Evolutionary conservation across 2,797 vertebrate genomes (phyloP).

Genomic region (Buphagus erythrorhynchus): DNA sequence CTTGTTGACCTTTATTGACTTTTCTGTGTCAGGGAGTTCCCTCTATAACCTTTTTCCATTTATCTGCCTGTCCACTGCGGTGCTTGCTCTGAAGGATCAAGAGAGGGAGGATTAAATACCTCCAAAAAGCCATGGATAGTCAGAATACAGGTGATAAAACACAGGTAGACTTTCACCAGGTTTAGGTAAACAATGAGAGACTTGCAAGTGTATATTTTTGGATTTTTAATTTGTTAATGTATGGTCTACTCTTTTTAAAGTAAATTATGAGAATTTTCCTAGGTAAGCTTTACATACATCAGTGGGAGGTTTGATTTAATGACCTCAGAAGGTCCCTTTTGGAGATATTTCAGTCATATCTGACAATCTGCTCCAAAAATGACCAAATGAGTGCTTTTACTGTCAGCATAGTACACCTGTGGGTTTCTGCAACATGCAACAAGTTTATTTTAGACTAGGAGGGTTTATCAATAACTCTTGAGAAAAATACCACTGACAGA

Average conservation of each 20-base stretch:
- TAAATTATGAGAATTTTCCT: not conserved
- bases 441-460: not conserved
- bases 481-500: not conserved
- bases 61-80: not conserved
- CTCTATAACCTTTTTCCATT: not conserved
- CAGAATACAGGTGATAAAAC: not conserved
- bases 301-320: not conserved
- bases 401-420: not conserved
- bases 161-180: not conserved
- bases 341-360: not conserved
- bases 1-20: not conserved
- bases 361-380: not conserved
- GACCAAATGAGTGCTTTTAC: not conserved
- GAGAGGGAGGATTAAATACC: not conserved
- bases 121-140: not conserved
- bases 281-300: not conserved
- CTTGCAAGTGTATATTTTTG: not conserved
- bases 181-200: not conserved
- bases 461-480: not conserved
- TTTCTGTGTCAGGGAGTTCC: not conserved
- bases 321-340: not conserved
- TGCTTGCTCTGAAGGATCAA: not conserved
- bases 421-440: not conserved
- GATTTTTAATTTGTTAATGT: not conserved
- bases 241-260: not conserved